Conservation (phyloP, 2,888 invertebrate genomes). For the Eurytoma adleriae region DNA sequence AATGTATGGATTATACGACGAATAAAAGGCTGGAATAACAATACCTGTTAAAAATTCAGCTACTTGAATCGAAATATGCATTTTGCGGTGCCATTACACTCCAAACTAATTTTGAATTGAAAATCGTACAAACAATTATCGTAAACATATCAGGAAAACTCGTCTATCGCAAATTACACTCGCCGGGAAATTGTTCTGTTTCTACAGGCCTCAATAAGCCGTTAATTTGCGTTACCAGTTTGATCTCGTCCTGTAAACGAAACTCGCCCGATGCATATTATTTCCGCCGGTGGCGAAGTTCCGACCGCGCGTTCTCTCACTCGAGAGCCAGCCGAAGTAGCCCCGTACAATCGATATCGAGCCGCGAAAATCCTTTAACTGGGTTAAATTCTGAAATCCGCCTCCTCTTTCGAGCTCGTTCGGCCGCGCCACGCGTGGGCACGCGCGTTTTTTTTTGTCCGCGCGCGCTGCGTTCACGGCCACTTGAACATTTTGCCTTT, state of each 20-base stretch:
- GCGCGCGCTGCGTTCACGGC: not conserved
- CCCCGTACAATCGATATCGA: not conserved
- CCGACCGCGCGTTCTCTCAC: not conserved
- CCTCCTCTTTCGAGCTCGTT: not conserved
- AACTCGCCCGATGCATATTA: conserved; percentile 14
- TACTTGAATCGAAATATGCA: too few relatives aligned
- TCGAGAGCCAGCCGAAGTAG: not conserved
- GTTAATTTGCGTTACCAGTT: not conserved
- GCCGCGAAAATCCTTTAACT: not conserved
- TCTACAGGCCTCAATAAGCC: not conserved
- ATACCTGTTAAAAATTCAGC: too few relatives aligned
- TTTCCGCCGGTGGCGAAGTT: not conserved
- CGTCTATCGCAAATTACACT: too few relatives aligned
- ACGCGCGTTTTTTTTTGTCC: not conserved
- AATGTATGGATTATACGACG: too few relatives aligned
- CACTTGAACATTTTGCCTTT: not conserved
- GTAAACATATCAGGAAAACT: too few relatives aligned
- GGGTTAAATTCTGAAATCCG: conserved; percentile 5
- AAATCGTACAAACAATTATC: too few relatives aligned
- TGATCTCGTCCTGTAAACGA: conserved; percentile 11
- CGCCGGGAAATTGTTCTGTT: not conserved
- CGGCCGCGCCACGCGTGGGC: not conserved
- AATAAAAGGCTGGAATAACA: too few relatives aligned
- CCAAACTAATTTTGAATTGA: too few relatives aligned
- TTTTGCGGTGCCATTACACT: too few relatives aligned